Evolutionary conservation across 2,888 invertebrate genomes (phyloP), one percentile per base, ranked within the genome.

Genomic region (Callyntrura guangdongensis): DNA sequence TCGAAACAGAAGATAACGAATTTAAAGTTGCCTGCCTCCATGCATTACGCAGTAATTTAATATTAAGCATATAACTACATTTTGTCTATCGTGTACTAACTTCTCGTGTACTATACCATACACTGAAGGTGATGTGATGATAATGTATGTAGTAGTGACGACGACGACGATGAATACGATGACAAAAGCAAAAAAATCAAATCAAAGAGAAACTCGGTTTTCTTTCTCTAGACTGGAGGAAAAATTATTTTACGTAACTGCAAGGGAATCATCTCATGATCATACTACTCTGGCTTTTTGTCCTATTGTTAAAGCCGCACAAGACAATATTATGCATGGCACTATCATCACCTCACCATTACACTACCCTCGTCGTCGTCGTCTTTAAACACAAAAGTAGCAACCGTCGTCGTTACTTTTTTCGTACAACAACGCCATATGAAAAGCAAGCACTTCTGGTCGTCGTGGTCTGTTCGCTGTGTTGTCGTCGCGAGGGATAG

Each of bases 121-220:
- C 49, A 11, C 22, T 22, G 20, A n/a, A n/a, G 12, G 9, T 53
- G n/a, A n/a, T 77, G 22, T 53, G 12, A 77, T 14, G 0, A 74
- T 74, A 74, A 47, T 74, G 11, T n/a, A n/a, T n/a, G n/a, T n/a
- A n/a, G n/a, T 36, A 12, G 36, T 20, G 6, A 61, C n/a, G 69
- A 77, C 53, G 47, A 45, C 45, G 47, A 20, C 45, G 77, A 77
- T 77, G 77, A 77, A 49, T 53, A 77, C 77, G 77, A 77, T 77
- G 77, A 77, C 77, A 77, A 77, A 67, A 27, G 84, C 47, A 17
- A 85, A 36, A 36, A 36, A 36, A 36, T 36, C 36, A 36, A 72
- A 72, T 74, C 77, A 86, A 74, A 77, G 77, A 61, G 74, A 86
- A 86, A 86, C 69, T 85, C 72, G 84, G 84, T 67, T 69, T 69